Evolutionary conservation across 2,888 invertebrate genomes (phyloP).

Genomic region (Orthonevra nobilis): DNA sequence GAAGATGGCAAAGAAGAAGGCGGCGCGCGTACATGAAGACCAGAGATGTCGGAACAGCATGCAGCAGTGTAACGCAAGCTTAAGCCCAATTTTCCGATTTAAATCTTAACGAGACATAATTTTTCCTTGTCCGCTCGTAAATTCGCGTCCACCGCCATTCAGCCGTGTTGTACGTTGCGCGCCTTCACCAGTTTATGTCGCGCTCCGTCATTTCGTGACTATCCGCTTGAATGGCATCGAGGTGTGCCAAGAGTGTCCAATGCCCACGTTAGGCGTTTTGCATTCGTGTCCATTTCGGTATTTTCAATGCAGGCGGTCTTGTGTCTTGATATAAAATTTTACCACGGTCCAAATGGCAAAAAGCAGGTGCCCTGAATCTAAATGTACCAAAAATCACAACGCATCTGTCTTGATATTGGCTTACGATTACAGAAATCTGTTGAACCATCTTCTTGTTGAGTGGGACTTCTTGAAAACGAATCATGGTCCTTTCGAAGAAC

Average conservation of each 20-base stretch:
- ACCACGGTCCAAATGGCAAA: conserved; percentile 7
- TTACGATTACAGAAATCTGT: conserved; percentile 25
- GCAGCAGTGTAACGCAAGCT: conserved; percentile 37
- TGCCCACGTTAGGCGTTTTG: conserved; percentile 42
- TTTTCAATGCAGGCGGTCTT: too few relatives aligned
- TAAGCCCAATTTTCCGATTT: conserved; percentile 51
- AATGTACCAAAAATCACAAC: conserved; percentile 54
- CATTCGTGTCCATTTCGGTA: conserved; percentile 24
- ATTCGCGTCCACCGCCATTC: conserved; percentile 56
- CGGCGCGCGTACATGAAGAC: conserved; percentile 19
- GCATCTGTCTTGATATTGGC: conserved; percentile 30
- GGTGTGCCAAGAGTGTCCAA: too few relatives aligned
- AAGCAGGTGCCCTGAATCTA: conserved; percentile 63
- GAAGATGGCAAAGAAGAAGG: conserved; percentile 12
- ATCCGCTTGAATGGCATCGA: conserved; percentile 15
- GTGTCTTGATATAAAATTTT: conserved; percentile 17
- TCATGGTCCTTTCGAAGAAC: conserved; percentile 28
- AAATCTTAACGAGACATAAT: conserved; percentile 63
- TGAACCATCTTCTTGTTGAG: background rate
- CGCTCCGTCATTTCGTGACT: conserved; percentile 43
- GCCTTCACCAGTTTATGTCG: too few relatives aligned
- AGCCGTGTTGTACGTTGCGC: conserved; percentile 5
- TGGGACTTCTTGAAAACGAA: conserved; percentile 34
- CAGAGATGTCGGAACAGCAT: conserved; percentile 53
- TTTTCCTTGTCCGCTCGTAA: conserved; percentile 66